Conservation (phyloP, 2,113 vertebrate species). For the Catharus minimus region DNA sequence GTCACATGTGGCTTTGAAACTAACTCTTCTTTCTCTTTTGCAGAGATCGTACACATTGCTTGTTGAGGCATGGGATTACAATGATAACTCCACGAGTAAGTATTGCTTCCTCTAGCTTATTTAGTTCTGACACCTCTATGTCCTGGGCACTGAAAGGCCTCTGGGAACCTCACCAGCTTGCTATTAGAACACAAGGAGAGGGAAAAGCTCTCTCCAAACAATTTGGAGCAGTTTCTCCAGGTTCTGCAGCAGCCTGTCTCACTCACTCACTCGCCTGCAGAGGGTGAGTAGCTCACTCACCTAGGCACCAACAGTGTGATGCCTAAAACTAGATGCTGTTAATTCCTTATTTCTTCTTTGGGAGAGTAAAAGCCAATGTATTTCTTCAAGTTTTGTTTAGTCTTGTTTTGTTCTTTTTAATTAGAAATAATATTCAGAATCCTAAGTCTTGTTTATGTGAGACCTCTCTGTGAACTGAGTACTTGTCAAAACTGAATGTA, state of each 20-base stretch:
- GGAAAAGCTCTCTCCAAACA: background rate
- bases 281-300: background rate
- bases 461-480: background rate
- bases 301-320: background rate
- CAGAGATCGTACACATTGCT: slow-evolving; percentile 98
- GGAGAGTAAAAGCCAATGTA: background rate
- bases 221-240: background rate
- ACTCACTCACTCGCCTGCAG: background rate
- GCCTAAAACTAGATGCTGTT: slow-evolving; percentile 30
- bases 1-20: background rate
- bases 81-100: slow-evolving; percentile 92
- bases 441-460: background rate
- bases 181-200: background rate
- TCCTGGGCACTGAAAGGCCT: background rate
- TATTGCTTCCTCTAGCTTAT: slow-evolving; percentile 36
- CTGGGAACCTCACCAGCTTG: background rate
- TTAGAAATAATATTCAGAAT: background rate
- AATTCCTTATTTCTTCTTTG: background rate
- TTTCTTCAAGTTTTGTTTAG: background rate
- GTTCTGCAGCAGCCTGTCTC: background rate
- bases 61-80: slow-evolving; percentile 94
- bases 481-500: background rate
- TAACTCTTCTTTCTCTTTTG: slow-evolving; percentile 67
- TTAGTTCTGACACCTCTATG: background rate
- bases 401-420: background rate